Conservation (phyloP, 2,113 vertebrate genomes). For the Eurystomus gularis region DNA sequence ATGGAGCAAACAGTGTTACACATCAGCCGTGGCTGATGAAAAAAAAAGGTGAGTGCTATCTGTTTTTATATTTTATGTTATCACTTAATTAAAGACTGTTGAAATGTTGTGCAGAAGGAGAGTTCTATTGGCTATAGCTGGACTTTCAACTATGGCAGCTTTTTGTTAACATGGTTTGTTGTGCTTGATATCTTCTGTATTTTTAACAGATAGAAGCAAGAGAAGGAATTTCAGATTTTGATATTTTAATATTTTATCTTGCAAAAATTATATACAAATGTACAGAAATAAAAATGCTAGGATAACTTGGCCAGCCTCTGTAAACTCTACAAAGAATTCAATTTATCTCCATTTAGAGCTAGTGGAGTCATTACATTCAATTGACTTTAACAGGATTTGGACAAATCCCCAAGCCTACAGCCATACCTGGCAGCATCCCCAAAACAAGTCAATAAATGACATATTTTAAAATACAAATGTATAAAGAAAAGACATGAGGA, state of each 20-base stretch:
- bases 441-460: not conserved
- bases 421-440: not conserved
- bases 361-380: not conserved
- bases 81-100: not conserved
- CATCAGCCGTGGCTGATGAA: not conserved
- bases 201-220: not conserved
- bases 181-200: not conserved
- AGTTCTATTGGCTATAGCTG: not conserved
- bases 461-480: not conserved
- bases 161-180: not conserved
- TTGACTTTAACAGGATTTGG: not conserved
- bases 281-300: not conserved
- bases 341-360: not conserved
- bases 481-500: not conserved
- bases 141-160: not conserved
- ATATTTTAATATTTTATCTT: not conserved
- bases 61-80: not conserved
- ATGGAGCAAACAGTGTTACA: not conserved
- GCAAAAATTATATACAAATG: not conserved
- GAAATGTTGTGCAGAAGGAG: not conserved
- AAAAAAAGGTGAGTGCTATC: not conserved
- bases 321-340: not conserved
- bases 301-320: not conserved
- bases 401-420: not conserved
- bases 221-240: not conserved